phyloP scores from a whole-genome alignment of 1,140 invertebrate genomes.

The Drosophila pseudoobscura region DNA sequence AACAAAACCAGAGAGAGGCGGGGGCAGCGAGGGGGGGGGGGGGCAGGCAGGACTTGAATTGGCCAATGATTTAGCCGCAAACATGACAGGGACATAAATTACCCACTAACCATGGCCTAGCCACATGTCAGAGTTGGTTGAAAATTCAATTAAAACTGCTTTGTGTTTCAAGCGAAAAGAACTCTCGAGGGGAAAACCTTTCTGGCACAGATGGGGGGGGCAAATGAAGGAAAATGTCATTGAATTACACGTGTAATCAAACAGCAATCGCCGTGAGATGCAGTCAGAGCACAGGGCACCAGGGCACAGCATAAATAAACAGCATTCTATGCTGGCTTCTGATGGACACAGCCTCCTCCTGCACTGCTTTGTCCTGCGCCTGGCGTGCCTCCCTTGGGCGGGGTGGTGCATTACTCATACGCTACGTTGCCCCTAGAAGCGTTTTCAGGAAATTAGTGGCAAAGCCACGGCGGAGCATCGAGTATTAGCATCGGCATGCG shows the following conservation, averaged over 20 bases:
- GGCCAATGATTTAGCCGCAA: slow-evolving; percentile 45
- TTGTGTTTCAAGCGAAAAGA: not conserved
- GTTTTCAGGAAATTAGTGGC: slow-evolving; percentile 29
- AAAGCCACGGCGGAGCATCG: not conserved
- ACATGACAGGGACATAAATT: slow-evolving; percentile 60
- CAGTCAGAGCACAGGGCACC: slow-evolving; percentile 8
- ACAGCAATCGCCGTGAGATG: slow-evolving; percentile 45
- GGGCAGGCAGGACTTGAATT: slow-evolving; percentile 18
- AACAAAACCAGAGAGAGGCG: slow-evolving; percentile 13
- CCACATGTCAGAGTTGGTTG: slow-evolving; percentile 36
- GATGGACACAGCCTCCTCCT: too few species aligned
- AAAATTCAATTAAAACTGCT: slow-evolving; percentile 67
- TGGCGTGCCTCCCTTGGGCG: not conserved
- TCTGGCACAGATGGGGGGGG: slow-evolving; percentile 2
- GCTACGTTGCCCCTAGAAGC: slow-evolving; percentile 36
- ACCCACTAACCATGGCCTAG: slow-evolving; percentile 50
- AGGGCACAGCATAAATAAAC: slow-evolving; percentile 58
- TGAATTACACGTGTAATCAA: slow-evolving; percentile 65
- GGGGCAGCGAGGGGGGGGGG: not conserved
- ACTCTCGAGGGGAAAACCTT: not conserved
- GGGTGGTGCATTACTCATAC: slow-evolving; percentile 40
- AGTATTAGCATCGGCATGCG: too few species aligned
- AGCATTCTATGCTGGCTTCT: slow-evolving; percentile 18
- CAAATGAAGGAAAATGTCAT: slow-evolving; percentile 31
- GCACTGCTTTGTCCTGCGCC: too few species aligned